Conservation (phyloP, 1,140 invertebrate species). For the Magallana ariakensis region DNA sequence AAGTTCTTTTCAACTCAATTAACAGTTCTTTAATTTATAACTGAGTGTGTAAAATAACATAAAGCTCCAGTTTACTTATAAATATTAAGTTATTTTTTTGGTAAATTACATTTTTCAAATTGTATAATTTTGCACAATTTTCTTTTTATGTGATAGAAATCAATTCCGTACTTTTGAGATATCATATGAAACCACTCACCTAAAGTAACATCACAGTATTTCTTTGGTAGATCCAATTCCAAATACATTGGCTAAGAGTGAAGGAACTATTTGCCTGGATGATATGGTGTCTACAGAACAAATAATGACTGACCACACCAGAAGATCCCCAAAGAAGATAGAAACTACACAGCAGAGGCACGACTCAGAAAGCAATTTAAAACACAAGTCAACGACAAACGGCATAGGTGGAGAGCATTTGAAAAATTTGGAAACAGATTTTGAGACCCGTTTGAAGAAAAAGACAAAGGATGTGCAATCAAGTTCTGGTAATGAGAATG, state of each 20-base stretch:
- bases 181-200: too few relatives aligned
- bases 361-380: background rate
- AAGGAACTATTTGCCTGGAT: slow-evolving; percentile 63
- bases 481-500: background rate
- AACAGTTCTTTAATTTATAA: background rate
- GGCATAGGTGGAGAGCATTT: background rate
- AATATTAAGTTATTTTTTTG: too few relatives aligned
- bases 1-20: background rate
- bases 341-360: background rate
- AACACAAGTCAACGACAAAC: background rate
- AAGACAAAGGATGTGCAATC: background rate
- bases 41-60: background rate
- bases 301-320: slow-evolving; percentile 63
- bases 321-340: slow-evolving; percentile 9
- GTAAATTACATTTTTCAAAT: too few relatives aligned
- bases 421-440: background rate
- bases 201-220: too few relatives aligned
- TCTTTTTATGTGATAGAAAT: too few relatives aligned
- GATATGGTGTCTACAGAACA: slow-evolving; percentile 73
- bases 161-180: too few relatives aligned
- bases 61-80: too few relatives aligned
- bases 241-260: slow-evolving; percentile 66
- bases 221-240: slow-evolving; percentile 73
- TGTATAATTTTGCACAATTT: too few relatives aligned
- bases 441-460: background rate